Evolutionary conservation across 2,888 invertebrate species (phyloP).

Genomic region (Saturnia pavonia): DNA sequence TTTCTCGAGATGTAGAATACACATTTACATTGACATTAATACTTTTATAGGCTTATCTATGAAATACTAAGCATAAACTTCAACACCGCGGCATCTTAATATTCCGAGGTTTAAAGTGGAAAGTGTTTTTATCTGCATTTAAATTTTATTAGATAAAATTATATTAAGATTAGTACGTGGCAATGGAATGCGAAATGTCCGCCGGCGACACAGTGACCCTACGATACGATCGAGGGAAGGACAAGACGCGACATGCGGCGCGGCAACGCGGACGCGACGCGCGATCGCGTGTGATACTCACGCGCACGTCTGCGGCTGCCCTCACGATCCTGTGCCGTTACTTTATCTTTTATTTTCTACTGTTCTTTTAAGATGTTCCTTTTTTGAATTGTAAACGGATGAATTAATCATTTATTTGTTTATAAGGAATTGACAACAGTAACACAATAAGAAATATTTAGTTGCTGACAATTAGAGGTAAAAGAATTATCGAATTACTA

Average conservation of each 20-base stretch:
- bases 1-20: no score
- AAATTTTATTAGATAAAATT: slow-evolving; percentile 48
- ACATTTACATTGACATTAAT: not conserved
- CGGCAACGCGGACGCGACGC: slow-evolving; percentile 25
- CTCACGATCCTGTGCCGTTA: slow-evolving; percentile 54
- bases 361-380: slow-evolving; percentile 26
- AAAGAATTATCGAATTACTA: no score
- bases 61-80: slow-evolving; percentile 6
- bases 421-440: no score
- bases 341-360: slow-evolving; percentile 44
- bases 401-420: not conserved
- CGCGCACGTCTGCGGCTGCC: slow-evolving; percentile 57
- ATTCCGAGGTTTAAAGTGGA: slow-evolving; percentile 37
- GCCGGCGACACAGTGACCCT: slow-evolving; percentile 63
- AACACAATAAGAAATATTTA: no score
- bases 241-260: slow-evolving; percentile 31
- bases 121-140: slow-evolving; percentile 41
- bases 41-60: slow-evolving; percentile 12
- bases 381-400: not conserved
- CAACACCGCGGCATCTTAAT: slow-evolving; percentile 38
- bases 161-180: slow-evolving; percentile 47
- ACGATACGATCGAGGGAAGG: slow-evolving; percentile 55
- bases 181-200: slow-evolving; percentile 57
- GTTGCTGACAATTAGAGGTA: no score
- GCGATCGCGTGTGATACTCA: slow-evolving; percentile 70